Evolutionary conservation across 2,888 invertebrate genomes (phyloP).

Genomic region (Sicus ferrugineus): DNA sequence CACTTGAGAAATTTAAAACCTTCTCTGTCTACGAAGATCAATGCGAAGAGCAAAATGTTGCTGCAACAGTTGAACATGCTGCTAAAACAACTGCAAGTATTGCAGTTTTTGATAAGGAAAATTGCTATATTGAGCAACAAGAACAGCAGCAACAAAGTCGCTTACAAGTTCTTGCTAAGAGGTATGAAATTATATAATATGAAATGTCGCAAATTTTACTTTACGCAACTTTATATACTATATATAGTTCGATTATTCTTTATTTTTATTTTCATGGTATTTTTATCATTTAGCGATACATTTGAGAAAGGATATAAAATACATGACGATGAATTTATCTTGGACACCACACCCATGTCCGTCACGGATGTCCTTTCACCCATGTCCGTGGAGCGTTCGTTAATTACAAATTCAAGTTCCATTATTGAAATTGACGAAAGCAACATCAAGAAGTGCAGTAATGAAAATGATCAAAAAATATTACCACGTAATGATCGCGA

Average conservation of each 20-base stretch:
- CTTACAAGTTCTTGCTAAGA: no score
- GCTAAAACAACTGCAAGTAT: slow-evolving; percentile 31
- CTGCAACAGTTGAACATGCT: slow-evolving; percentile 16
- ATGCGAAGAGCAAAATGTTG: slow-evolving; percentile 38
- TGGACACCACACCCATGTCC: slow-evolving; percentile 70
- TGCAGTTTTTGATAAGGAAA: slow-evolving; percentile 50
- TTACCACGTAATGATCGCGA: slow-evolving; percentile 69
- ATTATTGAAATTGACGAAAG: slow-evolving; percentile 54
- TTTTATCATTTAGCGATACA: slow-evolving; percentile 29
- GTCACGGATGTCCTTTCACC: slow-evolving; percentile 68
- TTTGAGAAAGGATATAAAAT: slow-evolving; percentile 39
- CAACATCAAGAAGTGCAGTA: slow-evolving; percentile 48
- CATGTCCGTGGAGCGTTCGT: slow-evolving; percentile 72
- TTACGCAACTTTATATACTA: background rate
- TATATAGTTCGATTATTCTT: background rate
- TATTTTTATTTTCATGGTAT: background rate
- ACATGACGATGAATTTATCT: slow-evolving; percentile 50
- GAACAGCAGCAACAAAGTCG: slow-evolving; percentile 24
- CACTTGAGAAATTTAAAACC: slow-evolving; percentile 76
- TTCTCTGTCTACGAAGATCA: slow-evolving; percentile 79
- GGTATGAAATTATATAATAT: no score
- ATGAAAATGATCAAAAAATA: slow-evolving; percentile 21
- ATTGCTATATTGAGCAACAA: slow-evolving; percentile 41
- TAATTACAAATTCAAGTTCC: slow-evolving; percentile 55
- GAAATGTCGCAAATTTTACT: background rate